A percentile compares a stretch with the other conserved stretches of the same genome.
Evolutionary conservation across 2,113 vertebrate genomes (phyloP).

Genomic region (Sorex araneus): DNA sequence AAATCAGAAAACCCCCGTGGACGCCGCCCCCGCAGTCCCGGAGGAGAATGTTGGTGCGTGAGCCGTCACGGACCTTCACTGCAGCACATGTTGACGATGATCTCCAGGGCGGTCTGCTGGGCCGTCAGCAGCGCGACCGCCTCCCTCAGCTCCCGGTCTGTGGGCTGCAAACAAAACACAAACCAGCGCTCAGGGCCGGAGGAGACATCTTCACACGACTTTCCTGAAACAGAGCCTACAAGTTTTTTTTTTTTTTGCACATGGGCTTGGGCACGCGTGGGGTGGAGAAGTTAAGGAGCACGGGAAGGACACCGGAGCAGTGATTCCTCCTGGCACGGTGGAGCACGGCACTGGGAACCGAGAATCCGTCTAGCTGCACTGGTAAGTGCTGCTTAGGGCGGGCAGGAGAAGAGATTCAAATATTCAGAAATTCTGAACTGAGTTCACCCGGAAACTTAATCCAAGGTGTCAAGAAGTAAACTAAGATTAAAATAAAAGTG

Average conservation of each 20-base stretch:
- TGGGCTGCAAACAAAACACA: conserved; percentile 87
- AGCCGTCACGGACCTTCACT: conserved; percentile 92
- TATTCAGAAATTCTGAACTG: conserved; percentile 39
- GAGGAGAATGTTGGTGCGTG: no score
- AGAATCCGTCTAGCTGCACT: neutral
- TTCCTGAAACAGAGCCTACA: neutral
- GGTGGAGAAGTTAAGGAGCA: neutral
- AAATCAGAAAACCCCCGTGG: neutral
- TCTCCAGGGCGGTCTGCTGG: conserved; percentile 97
- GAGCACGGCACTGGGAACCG: no score
- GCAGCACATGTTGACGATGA: conserved; percentile 99
- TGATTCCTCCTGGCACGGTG: rapidly evolving
- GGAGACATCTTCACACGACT: neutral
- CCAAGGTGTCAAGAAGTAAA: neutral
- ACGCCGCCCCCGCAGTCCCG: neutral
- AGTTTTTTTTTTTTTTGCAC: neutral
- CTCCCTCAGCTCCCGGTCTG: conserved; percentile 94
- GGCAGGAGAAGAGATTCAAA: neutral
- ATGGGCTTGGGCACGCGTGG: neutral
- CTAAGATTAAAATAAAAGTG: conserved; percentile 13
- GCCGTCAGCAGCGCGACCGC: conserved; percentile 94
- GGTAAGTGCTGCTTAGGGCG: neutral
- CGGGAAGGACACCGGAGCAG: neutral
- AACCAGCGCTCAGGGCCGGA: neutral
- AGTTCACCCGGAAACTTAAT: conserved; percentile 57